Percentiles rank a stretch among this genome's conserved stretches.
Evolutionary conservation across 2,113 vertebrate genomes (phyloP).

Genomic region (Psittacus erithacus): DNA sequence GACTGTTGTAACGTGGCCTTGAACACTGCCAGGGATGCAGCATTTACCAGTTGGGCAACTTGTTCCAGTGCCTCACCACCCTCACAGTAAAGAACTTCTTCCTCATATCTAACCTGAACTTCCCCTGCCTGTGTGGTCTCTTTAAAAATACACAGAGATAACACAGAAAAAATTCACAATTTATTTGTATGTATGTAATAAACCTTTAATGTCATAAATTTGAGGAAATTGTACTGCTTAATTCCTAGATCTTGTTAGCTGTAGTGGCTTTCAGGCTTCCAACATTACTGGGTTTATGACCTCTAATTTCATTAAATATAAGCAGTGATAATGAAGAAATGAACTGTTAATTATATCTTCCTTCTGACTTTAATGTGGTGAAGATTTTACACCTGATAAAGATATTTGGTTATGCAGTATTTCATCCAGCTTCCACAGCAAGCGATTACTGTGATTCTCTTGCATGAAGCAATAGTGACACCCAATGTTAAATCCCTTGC

Average conservation of each 20-base stretch:
- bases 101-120: neutral
- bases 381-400: constrained; percentile 8
- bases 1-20: neutral
- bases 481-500: constrained; percentile 7
- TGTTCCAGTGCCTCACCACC: neutral
- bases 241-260: neutral
- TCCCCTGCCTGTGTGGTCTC: neutral
- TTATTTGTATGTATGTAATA: neutral
- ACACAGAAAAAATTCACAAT: neutral
- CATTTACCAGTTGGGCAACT: neutral
- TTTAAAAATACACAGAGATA: neutral
- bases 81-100: neutral
- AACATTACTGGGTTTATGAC: neutral
- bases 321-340: constrained; percentile 1
- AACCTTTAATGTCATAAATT: neutral
- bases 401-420: neutral
- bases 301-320: neutral
- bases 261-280: neutral
- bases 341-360: neutral
- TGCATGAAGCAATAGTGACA: constrained; percentile 59
- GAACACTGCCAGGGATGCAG: neutral
- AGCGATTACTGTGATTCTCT: neutral
- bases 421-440: neutral
- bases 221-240: neutral
- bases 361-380: neutral